Base-by-base conservation (phyloP, 2,113 vertebrate species). In the Struthidea cinerea region DNA sequence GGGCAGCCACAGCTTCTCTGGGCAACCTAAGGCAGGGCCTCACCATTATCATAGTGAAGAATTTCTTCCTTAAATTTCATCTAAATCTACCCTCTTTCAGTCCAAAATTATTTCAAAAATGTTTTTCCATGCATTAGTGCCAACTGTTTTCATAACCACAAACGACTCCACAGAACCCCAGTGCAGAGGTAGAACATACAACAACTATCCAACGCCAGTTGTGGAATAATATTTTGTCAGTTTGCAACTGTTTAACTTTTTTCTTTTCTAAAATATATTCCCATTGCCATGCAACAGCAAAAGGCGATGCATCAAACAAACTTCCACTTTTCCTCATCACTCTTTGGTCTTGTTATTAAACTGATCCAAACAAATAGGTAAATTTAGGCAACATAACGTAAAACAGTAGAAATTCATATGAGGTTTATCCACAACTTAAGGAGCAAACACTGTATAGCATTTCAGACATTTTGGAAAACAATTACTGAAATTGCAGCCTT, bases 1-100 rank as follows among this genome's bases (percentile, higher is more conserved):
- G 7, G 11, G 13, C 17, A 59, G 16, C 16, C 61, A 37, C 21
- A 50, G 17, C 11, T 67, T 21, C 37, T 50, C 8, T 42, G 21
- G 30, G 11, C 20, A 50, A 0, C 7, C 26, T 7, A 3, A 52
- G 37, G 22, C 37, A 68, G 18, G 27, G 11, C 11, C 2, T 60
- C 1, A 1, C 2, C 11, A 28, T 1, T 2, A 3, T n/a, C 24
- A 61, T 1, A n/a, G 19, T 1, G 19, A 70, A 70, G 47, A 30
- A 70, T 30, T 46, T n/a, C 44, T 42, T 52, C 37, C 16, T n/a
- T 7, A 5, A 1, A 16, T 55, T 28, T 61, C 28, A 55, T 21
- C 10, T 30, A 47, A 70, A 79, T 14, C 13, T 39, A 10, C 2
- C 3, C 41, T 41, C 16, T 53, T 70, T 39, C 10, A 20, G 14